Evolutionary conservation across 23 tunicate genomes (phyloP).

Genomic region (Phallusia fumigata): DNA sequence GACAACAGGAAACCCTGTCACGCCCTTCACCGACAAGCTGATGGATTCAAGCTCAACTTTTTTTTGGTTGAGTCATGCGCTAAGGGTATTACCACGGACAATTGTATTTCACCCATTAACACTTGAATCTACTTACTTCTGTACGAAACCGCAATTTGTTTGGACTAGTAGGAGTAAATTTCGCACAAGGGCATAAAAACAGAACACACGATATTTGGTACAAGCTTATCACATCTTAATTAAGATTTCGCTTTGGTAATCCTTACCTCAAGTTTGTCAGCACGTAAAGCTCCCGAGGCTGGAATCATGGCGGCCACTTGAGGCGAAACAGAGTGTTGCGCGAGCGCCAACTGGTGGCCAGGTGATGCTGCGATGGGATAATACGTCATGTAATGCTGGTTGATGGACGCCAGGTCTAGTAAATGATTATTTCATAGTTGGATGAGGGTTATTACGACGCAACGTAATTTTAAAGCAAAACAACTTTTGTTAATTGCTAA

Average conservation of each 20-base stretch:
- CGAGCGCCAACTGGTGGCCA: slow-evolving; percentile 35
- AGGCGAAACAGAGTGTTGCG: slow-evolving; percentile 23
- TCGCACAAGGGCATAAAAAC: too few species aligned
- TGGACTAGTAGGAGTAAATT: too few species aligned
- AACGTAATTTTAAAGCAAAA: too few species aligned
- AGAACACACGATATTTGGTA: too few species aligned
- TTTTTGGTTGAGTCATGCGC: slow-evolving; percentile 1
- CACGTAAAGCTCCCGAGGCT: slow-evolving; percentile 45
- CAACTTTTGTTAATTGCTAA: too few species aligned
- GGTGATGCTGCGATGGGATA: slow-evolving; percentile 43
- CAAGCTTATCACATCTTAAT: too few species aligned
- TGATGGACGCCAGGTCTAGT: slow-evolving; percentile 39
- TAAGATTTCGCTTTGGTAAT: background rate
- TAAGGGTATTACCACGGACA: background rate
- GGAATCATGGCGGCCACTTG: slow-evolving; percentile 79
- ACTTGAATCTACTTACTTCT: too few species aligned
- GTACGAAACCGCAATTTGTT: too few species aligned
- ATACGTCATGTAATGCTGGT: slow-evolving; percentile 43
- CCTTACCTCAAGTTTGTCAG: slow-evolving; percentile 82
- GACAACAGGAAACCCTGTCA: slow-evolving; percentile 10
- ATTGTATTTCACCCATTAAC: too few species aligned
- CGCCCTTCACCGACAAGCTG: background rate
- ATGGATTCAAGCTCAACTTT: background rate
- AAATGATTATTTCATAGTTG: background rate
- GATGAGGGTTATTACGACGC: background rate